Base-by-base conservation (phyloP, 2,113 vertebrate genomes). In the Ceuthmochares aereus region DNA sequence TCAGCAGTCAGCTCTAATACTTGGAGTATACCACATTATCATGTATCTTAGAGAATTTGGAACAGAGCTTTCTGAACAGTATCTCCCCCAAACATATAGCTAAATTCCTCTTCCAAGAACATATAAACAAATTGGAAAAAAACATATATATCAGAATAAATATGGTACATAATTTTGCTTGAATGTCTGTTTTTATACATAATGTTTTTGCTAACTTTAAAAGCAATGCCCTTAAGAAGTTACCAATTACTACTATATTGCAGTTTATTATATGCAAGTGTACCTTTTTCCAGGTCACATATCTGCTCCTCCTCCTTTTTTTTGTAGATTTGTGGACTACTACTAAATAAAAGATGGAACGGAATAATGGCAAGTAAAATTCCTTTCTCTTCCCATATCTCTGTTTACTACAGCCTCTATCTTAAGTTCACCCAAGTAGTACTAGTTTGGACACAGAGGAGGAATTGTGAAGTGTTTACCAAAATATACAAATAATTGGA, bases 241-340 rank as follows among this genome's bases (percentile, higher is more conserved):
- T 85, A 37, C 18, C 36, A 64, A 1, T 58, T 73, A 51, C 26
- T 42, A 55, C 16, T n/a, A 34, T 19, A 81, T 40, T 49, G 32
- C 17, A 58, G 6, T 67, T 75, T 79, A 42, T 75, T 75, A 58
- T 7, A 88, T 27, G 29, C 20, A 92, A 84, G 15, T 26, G 3
- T 20, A 42, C 40, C 67, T 82, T 51, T 21, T 70, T 36, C 14
- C 40, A 75, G 4, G 12, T n/a, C 1, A 1, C 1, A 0, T 2
- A 72, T 63, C 18, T 62, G 10, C 8, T 83, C 9, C 25, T 36
- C 7, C 16, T 70, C 26, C 32, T 70, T 34, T 30, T n/a, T 49
- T 9, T 3, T 5, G 34, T 22, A 52, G 19, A 43, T 37, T 47
- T 88, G 8, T 67, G 2, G 2, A n/a, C 26, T 37, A 18, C 15